phyloP scores from a whole-genome alignment of 2,113 vertebrate species.

The Nothobranchius furzeri region DNA sequence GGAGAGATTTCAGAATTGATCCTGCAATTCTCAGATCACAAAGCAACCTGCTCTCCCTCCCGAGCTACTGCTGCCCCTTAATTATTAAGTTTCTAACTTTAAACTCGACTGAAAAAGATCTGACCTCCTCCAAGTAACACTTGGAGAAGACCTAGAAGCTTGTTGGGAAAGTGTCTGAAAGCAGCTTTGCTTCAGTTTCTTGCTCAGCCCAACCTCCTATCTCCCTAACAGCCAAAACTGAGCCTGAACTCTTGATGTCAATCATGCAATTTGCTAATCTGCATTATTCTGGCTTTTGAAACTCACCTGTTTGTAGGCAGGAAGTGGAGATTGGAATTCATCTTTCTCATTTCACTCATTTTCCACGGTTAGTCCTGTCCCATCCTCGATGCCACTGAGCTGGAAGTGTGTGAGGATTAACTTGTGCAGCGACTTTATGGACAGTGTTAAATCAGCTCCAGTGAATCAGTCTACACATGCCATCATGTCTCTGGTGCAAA shows the following conservation, averaged over 20 bases:
- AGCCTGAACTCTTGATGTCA: too few species aligned
- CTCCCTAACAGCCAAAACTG: not conserved
- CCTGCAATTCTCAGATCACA: too few species aligned
- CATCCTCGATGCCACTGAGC: not conserved
- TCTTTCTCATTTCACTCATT: conserved; percentile 12
- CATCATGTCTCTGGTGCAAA: conserved; percentile 36
- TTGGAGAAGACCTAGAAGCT: too few species aligned
- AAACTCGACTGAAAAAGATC: too few species aligned
- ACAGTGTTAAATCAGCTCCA: not conserved
- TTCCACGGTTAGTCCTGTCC: conserved; percentile 10
- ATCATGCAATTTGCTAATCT: too few species aligned
- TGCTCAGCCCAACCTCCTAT: not conserved
- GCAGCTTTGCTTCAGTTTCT: too few species aligned
- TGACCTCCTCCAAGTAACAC: too few species aligned
- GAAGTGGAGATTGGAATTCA: conserved; percentile 23
- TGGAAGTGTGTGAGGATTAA: not conserved
- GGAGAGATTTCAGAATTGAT: too few species aligned
- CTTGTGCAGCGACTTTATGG: not conserved
- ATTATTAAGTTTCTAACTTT: too few species aligned
- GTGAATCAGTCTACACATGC: conserved; percentile 6
- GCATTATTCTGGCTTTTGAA: not conserved
- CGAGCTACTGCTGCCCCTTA: too few species aligned
- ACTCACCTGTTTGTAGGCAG: conserved; percentile 48
- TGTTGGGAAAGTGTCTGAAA: too few species aligned
- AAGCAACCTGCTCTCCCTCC: too few species aligned